These are phyloP conservation scores for Genyomyrus donnyi DNA, from an alignment of 2,113 vertebrate species.

Conservation along the genomic window DNA sequence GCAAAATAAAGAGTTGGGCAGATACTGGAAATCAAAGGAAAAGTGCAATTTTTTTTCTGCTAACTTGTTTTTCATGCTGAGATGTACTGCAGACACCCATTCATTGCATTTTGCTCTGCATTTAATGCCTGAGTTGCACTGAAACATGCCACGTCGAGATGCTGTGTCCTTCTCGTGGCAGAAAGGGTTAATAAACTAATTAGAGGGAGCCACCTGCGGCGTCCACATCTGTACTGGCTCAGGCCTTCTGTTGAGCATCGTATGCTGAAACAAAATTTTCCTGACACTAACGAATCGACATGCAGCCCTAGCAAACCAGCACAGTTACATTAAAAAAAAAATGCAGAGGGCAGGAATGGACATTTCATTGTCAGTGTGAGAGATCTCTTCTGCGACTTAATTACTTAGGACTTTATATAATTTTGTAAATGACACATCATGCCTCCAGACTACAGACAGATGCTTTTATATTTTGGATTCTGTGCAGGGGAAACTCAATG, in stretches of 20 bases:
- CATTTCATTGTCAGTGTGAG: not conserved
- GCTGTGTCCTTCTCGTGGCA: conserved; percentile 20
- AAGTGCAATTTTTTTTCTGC: not conserved
- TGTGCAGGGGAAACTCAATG: not conserved
- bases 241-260: conserved; percentile 26
- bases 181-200: conserved; percentile 40
- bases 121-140: not conserved
- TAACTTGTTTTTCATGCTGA: not conserved
- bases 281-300: conserved; percentile 47
- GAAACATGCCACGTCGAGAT: not conserved
- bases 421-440: conserved; percentile 38
- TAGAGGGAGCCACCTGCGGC: conserved; percentile 30
- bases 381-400: not conserved
- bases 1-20: not conserved
- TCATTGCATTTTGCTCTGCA: not conserved
- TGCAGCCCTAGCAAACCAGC: conserved; percentile 37
- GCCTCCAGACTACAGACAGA: not conserved
- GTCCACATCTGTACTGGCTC: conserved; percentile 44
- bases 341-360: not conserved
- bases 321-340: not conserved
- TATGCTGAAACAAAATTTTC: conserved; percentile 49
- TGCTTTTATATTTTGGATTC: not conserved
- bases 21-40: not conserved
- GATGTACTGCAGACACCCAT: not conserved
- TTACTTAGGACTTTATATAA: not conserved